Evolutionary conservation across 2,797 vertebrate genomes (phyloP).

Genomic region (Cirrhinus mrigala): DNA sequence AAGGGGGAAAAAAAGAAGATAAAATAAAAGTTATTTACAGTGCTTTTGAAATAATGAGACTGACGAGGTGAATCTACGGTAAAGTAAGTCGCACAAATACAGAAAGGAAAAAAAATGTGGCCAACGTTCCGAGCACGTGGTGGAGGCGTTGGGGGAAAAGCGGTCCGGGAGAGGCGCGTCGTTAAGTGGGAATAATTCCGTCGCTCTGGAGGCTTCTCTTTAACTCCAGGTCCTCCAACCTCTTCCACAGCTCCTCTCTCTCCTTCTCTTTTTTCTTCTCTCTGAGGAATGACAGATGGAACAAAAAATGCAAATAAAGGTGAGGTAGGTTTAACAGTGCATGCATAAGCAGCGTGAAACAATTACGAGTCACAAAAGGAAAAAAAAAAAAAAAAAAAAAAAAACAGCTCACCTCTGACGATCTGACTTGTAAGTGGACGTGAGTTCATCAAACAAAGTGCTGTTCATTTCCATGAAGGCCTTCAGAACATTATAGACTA

Average conservation of each 20-base stretch:
- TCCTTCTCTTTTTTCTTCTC: constrained; percentile 99
- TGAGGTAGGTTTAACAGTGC: neutral
- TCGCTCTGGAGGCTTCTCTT: constrained; percentile 97
- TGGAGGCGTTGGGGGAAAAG: constrained; percentile 52
- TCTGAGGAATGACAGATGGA: constrained; percentile 70
- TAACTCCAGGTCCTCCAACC: constrained; percentile 98
- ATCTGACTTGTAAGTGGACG: constrained; percentile 99
- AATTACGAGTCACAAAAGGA: neutral
- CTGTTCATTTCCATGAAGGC: constrained; percentile 99
- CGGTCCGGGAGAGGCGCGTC: constrained; percentile 68
- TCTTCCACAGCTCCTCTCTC: constrained; percentile 98
- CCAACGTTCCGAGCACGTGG: constrained; percentile 47
- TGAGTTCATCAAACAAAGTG: constrained; percentile 98
- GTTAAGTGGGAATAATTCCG: constrained; percentile 98
- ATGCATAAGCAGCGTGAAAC: neutral
- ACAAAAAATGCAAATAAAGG: neutral
- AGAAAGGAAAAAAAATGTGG: constrained; percentile 72
- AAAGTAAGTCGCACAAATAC: constrained; percentile 97
- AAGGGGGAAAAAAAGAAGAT: constrained; percentile 73
- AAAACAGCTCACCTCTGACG: constrained; percentile 91
- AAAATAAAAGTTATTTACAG: constrained; percentile 94
- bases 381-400: no score
- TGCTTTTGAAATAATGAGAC: constrained; percentile 99
- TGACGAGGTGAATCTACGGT: constrained; percentile 97
- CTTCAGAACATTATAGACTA: constrained; percentile 99